Evolutionary conservation across 2,888 invertebrate genomes (phyloP).

Genomic region (Onthophagus sagittarius): DNA sequence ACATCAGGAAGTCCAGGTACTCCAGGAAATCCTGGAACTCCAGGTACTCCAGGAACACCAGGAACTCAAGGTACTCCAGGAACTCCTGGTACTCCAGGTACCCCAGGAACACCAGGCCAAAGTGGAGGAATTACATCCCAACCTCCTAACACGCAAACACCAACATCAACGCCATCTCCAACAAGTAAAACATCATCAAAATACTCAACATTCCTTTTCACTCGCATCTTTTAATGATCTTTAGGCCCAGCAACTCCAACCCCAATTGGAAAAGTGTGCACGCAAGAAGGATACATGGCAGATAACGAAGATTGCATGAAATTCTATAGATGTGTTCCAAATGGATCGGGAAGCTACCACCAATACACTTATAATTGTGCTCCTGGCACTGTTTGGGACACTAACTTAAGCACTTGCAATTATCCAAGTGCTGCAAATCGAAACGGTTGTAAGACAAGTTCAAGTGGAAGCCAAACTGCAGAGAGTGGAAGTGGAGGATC

Average conservation of each 20-base stretch:
- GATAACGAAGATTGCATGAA: conserved; percentile 66
- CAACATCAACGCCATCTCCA: not conserved
- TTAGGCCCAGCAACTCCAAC: not conserved
- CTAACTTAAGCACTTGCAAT: conserved; percentile 65
- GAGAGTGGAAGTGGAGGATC: not conserved
- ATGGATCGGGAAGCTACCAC: conserved; percentile 37
- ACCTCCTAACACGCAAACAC: not conserved
- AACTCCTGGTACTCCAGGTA: conserved; percentile 18
- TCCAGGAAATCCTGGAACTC: conserved; percentile 19
- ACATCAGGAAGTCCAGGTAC: conserved; percentile 2
- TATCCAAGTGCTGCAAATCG: conserved; percentile 54
- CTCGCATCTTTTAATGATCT: not conserved
- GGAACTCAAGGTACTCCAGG: conserved; percentile 18
- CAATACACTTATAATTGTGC: conserved; percentile 69
- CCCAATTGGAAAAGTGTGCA: conserved; percentile 46
- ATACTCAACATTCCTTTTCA: not conserved
- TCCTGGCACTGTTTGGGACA: conserved; percentile 76
- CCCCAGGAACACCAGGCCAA: conserved; percentile 18
- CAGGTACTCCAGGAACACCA: conserved; percentile 13
- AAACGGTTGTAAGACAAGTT: conserved; percentile 53
- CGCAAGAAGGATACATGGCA: conserved; percentile 65
- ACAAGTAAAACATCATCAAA: not conserved
- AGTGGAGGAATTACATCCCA: conserved; percentile 20
- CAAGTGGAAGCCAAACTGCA: conserved; percentile 33
- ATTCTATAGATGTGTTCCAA: conserved; percentile 72